Evolutionary conservation across 2,113 vertebrate species (phyloP), one percentile per base, ranked within the genome.

Genomic region (Uria aalge): DNA sequence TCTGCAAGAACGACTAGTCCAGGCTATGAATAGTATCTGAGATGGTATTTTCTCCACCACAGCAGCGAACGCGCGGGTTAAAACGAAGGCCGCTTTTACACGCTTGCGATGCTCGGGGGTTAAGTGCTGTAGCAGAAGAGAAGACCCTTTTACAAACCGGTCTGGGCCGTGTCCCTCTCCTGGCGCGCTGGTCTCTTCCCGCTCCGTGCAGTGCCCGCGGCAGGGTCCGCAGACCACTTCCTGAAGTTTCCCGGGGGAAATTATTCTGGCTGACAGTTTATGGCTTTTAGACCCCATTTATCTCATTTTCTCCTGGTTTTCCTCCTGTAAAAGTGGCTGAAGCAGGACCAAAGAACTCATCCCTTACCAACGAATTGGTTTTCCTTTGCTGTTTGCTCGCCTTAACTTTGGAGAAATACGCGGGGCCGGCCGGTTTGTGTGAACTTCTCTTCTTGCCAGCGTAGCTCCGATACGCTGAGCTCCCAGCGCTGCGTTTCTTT

Each of bases 121-220:
- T 30, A 8, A 1, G 2, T n/a, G 32, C 55, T n/a, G 64, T 45
- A 73, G 38, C 41, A 30, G 9, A 29, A 34, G 52, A 40, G 53
- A 64, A 8, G n/a, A 32, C 16, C 32, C 41, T 71, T 71, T 50
- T 27, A 4, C 63, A 24, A 8, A 12, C n/a, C 6, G 20, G 19
- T 19, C 1, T 1, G 4, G 64, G 43, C 48, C 0, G 0, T 47
- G 62, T 60, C 62, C 48, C 36, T 17, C 21, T 18, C 34, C 47
- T 5, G 0, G 8, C 22, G 1, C 0, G 3, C 73, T 55, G 64
- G 1, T 45, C 60, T 48, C 1, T 56, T 66, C 38, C 69, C 4
- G 4, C 40, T 40, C 45, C 14, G 0, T 14, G 24, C 52, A 12
- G 24, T 15, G 27, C 66, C 69, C 63, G 40, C 71, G 19, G 5